Percentiles rank a stretch among this genome's conserved stretches.
Evolutionary conservation across 2,888 invertebrate species (phyloP).

Genomic region (Uropetala carovei): DNA sequence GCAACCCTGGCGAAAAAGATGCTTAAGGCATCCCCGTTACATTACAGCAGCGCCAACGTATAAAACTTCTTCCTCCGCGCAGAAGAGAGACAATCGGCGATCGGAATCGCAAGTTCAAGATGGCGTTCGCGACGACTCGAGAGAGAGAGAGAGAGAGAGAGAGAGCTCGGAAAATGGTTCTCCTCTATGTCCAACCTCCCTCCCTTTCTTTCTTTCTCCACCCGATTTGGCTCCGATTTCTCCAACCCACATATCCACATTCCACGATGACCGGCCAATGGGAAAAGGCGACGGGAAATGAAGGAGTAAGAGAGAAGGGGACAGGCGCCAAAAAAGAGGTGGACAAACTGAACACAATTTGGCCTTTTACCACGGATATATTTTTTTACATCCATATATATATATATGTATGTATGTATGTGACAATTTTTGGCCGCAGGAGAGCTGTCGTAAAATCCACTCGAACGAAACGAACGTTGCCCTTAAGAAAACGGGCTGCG

Average conservation of each 20-base stretch:
- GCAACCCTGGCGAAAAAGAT: background rate
- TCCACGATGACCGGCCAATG: background rate
- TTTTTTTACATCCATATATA: too few species aligned
- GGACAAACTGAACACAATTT: constrained; percentile 1
- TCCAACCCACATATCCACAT: constrained; percentile 58
- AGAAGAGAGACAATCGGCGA: background rate
- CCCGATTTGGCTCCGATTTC: constrained; percentile 27
- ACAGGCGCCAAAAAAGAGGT: constrained; percentile 20
- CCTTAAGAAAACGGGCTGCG: too few species aligned
- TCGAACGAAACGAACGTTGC: too few species aligned
- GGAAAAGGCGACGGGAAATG: background rate
- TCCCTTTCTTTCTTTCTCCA: background rate
- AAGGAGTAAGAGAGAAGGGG: background rate
- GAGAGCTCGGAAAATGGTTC: background rate
- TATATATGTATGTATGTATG: too few species aligned
- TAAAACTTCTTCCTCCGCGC: background rate
- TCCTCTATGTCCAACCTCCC: too few species aligned
- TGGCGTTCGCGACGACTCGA: background rate
- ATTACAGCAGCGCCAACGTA: background rate
- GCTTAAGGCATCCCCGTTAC: background rate
- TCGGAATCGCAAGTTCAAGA: background rate
- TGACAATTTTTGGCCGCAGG: background rate
- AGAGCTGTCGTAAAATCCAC: background rate
- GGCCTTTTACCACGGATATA: too few species aligned
- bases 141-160: too few species aligned